Conservation (phyloP, 2,113 vertebrate species). For the Saimiri boliviensis region DNA sequence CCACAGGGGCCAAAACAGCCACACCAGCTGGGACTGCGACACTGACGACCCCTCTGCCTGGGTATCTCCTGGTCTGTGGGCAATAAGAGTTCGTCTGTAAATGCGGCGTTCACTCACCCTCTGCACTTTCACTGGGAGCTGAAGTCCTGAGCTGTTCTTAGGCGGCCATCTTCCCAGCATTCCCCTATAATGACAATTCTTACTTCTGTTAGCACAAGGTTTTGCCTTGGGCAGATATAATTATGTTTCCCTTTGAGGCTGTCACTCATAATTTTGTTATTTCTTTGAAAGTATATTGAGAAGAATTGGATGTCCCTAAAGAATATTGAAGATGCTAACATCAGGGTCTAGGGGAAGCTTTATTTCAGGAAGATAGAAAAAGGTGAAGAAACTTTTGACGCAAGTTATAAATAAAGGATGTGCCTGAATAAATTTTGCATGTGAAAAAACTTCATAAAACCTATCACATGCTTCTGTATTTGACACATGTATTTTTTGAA, state of each 20-base stretch:
- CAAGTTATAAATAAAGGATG: background rate
- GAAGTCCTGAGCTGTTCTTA: too few species aligned
- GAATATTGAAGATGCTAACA: constrained; percentile 22
- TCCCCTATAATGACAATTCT: background rate
- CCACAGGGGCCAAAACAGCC: too few species aligned
- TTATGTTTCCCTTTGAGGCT: constrained; percentile 26
- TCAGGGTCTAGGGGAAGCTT: background rate
- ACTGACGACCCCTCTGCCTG: too few species aligned
- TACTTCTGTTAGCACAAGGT: background rate
- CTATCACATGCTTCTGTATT: background rate
- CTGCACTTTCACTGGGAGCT: too few species aligned
- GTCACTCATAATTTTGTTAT: constrained; percentile 32
- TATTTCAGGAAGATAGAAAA: background rate
- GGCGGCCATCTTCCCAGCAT: too few species aligned
- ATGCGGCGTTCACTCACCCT: too few species aligned
- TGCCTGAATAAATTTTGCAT: background rate
- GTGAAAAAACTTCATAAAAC: background rate
- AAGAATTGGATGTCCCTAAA: background rate
- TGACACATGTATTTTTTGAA: constrained; percentile 27
- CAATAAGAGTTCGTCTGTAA: too few species aligned
- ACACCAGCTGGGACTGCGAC: too few species aligned
- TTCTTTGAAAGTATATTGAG: background rate
- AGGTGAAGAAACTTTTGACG: background rate
- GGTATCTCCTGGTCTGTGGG: too few species aligned
- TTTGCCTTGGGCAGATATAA: constrained; percentile 46